Base-by-base conservation (phyloP, 2,797 vertebrate genomes). In the Catostomus latipinnis region DNA sequence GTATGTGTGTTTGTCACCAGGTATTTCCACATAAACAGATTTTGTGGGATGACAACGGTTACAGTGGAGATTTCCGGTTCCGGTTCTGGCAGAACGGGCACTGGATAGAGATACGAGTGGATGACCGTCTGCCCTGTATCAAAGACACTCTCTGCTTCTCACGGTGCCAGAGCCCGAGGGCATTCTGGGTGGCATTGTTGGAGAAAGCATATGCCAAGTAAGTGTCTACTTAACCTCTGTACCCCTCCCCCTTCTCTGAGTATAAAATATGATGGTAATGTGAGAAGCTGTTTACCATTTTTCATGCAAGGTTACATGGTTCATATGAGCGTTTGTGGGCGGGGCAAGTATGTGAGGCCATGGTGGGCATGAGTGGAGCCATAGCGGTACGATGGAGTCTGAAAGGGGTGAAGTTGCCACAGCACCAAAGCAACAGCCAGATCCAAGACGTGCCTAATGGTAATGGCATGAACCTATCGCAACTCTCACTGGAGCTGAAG, bases 161-260 rank as follows among this genome's bases (percentile, higher is more conserved):
- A 71, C 93, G 93, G 54, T 99, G 97, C 88, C 95, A 95, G 81
- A 93, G 91, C 9, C 94, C 96, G 63, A 88, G 90, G 72, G 95
- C 95, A 14, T 99, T 99, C 88, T 99, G 98, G 98, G 94, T 99
- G n/a, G 94, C 97, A 0, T 87, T 99, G 0, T 80, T 99, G 91
- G 98, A 99, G 89, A 99, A 99, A 87, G 97, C 95, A 22, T 98
- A 97, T 46, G 98, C 97, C 56, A 99, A 99, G 98, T 98, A 90
- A 50, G 96, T 90, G 57, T 34, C 34, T 34, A 34, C 34, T 34
- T 34, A 34, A 34, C 34, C 34, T 3, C 34, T 34, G 34, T 2
- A 34, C 34, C 4, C 34, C 4, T 34, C 34, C 34, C 34, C 34
- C 34, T 34, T 34, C 34, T 34, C 34, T 34, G 34, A 58, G 4